A percentile compares a stretch with the other conserved stretches of the same genome.
Evolutionary conservation across 2,888 invertebrate species (phyloP).

Genomic region (Dicyrtoma fusca): DNA sequence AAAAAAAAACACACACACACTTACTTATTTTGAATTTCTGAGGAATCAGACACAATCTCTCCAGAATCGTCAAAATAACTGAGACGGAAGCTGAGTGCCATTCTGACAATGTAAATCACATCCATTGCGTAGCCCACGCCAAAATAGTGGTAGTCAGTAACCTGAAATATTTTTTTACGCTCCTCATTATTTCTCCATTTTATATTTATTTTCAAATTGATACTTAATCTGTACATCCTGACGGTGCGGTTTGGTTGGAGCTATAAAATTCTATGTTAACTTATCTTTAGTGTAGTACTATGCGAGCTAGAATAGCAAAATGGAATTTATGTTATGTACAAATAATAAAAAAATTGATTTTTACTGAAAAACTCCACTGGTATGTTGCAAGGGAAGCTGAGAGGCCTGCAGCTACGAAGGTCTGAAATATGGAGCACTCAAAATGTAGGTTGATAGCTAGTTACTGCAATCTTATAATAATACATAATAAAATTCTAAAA

Average conservation of each 20-base stretch:
- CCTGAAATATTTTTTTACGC: slow-evolving; percentile 1
- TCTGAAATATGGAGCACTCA: slow-evolving; percentile 12
- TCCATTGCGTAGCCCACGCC: slow-evolving; percentile 35
- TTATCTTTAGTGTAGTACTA: too few species aligned
- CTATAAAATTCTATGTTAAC: neutral
- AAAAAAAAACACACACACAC: too few species aligned
- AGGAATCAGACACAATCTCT: slow-evolving; percentile 27
- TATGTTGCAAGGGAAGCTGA: slow-evolving; percentile 28
- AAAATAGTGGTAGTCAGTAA: slow-evolving; percentile 9
- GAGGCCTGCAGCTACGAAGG: slow-evolving; percentile 22
- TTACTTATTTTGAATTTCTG: slow-evolving; percentile 41
- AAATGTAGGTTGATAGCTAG: too few species aligned
- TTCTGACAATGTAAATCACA: slow-evolving; percentile 29
- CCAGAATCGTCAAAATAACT: slow-evolving; percentile 38
- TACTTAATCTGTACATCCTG: neutral
- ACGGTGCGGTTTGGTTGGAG: too few species aligned
- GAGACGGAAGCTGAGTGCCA: slow-evolving; percentile 36
- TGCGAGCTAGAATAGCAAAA: neutral
- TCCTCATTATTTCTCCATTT: too few species aligned
- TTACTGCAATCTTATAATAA: neutral
- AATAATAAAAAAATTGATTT: too few species aligned
- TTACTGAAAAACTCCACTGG: slow-evolving; percentile 32
- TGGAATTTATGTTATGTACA: neutral
- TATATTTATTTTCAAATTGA: too few species aligned
- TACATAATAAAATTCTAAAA: slow-evolving; percentile 1